These are phyloP conservation scores for Piaya cayana DNA, from an alignment of 2,113 vertebrate genomes.

Conservation along the genomic window DNA sequence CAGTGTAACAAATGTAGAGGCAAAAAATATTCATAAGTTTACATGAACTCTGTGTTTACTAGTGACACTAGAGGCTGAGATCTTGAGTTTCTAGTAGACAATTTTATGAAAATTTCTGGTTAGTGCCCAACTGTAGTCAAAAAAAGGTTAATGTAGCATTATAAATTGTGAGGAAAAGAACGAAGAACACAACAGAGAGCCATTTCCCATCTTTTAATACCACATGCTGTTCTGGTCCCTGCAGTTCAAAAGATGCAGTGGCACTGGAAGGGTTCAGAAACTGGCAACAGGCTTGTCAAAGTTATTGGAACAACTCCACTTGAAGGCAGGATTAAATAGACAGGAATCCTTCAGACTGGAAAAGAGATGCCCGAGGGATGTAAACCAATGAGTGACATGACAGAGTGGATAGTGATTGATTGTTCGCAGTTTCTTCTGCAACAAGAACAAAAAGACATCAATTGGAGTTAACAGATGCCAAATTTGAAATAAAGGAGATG, in stretches of 20 bases:
- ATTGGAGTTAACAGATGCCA: not conserved
- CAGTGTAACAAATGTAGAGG: not conserved
- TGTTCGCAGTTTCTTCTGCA: not conserved
- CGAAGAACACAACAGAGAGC: not conserved
- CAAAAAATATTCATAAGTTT: not conserved
- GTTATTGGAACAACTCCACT: not conserved
- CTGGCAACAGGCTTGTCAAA: not conserved
- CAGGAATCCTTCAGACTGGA: not conserved
- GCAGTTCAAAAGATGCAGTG: not conserved
- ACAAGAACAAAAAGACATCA: not conserved
- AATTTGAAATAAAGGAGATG: not conserved
- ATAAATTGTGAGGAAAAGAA: not conserved
- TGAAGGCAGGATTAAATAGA: conserved; percentile 14
- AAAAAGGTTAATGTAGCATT: not conserved
- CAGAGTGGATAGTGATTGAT: not conserved
- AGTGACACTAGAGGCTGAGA: not conserved
- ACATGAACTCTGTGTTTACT: not conserved
- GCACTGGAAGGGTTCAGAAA: not conserved
- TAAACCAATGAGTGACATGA: not conserved
- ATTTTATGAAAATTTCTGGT: not conserved
- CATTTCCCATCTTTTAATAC: not conserved
- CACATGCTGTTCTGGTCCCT: not conserved
- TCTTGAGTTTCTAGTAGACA: not conserved
- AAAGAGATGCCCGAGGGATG: not conserved
- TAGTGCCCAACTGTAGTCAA: not conserved